Base-by-base conservation (phyloP, 2,888 invertebrate genomes). In the Heliconius sara region DNA sequence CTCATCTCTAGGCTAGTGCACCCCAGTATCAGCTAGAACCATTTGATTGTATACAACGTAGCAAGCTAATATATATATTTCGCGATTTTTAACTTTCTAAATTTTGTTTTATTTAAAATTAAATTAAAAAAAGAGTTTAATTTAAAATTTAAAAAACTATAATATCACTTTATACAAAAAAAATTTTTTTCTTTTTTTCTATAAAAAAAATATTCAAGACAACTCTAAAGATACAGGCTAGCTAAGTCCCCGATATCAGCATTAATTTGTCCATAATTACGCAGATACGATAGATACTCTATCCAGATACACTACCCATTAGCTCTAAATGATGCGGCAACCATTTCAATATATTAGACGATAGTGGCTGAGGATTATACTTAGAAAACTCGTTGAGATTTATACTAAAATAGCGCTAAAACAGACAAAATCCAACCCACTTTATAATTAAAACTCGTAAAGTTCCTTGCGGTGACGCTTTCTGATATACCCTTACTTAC, bases 371-470 rank as follows among this genome's bases (percentile, higher is more conserved):
- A 13, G n/a, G 22, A 52, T n/a, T 7, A 5, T 47, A 70, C 9
- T 60, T 22, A 25, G 22, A 47, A 75, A 66, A 12, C 4, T 65
- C 66, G 65, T 66, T 63, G 22, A 65, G 39, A 66, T 75, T 27
- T 47, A 27, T 30, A 43, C 63, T 47, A 27, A 65, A 65, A 65
- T 47, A 27, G 4, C 47, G 25, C 22, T 30, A 22, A 75, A 57
- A 43, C 57, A 16, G 34, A 52, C 25, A 60, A 27, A 52, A 57
- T 47, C 60, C 52, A 9, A 78, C 13, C 22, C 22, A 60, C 27
- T 65, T 67, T 43, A 74, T 80, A 81, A 77, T 81, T 81, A 81
- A 77, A 79, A 81, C 65, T 76, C 75, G 66, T 75, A 47, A 43
- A 75, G 52, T 66, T 71, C 27, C 10, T 39, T 70, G 60, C 52